phyloP scores from a whole-genome alignment of 2,113 vertebrate species.

The Coracopsis vasa region DNA sequence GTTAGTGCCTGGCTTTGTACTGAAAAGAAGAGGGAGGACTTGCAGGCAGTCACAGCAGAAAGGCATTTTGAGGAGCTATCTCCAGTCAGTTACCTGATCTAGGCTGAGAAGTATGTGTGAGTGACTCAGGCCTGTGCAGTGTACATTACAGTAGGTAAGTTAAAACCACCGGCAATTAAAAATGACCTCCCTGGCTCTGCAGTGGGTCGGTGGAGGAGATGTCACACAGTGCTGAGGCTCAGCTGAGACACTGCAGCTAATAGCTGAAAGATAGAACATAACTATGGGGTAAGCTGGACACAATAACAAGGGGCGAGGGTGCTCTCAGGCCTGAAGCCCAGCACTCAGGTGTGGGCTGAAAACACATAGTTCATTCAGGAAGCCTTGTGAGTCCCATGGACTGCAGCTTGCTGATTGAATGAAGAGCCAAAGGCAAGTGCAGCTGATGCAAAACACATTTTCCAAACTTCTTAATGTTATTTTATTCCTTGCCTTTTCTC shows the following conservation, averaged over 20 bases:
- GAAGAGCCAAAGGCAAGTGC: not conserved
- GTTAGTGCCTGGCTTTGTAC: conserved; percentile 29
- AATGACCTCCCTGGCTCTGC: not conserved
- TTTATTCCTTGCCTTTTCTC: not conserved
- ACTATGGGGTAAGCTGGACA: not conserved
- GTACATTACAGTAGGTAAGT: not conserved
- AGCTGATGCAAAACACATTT: not conserved
- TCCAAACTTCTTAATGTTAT: not conserved
- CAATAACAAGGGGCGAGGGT: not conserved
- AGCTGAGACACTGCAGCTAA: not conserved
- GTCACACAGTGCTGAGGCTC: not conserved
- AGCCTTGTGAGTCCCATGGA: not conserved
- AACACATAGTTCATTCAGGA: not conserved
- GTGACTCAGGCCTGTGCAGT: not conserved
- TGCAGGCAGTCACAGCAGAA: not conserved
- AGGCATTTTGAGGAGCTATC: conserved; percentile 5
- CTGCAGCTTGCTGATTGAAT: not conserved
- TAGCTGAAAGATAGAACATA: not conserved
- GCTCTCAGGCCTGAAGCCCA: not conserved
- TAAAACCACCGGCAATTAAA: conserved; percentile 4
- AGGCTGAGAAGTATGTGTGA: not conserved
- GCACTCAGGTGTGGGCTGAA: not conserved
- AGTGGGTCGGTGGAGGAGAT: not conserved
- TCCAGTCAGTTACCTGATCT: not conserved
- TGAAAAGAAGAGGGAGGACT: conserved; percentile 28